Evolutionary conservation across 2,113 vertebrate genomes (phyloP).

Genomic region (Grammomys surdaster): DNA sequence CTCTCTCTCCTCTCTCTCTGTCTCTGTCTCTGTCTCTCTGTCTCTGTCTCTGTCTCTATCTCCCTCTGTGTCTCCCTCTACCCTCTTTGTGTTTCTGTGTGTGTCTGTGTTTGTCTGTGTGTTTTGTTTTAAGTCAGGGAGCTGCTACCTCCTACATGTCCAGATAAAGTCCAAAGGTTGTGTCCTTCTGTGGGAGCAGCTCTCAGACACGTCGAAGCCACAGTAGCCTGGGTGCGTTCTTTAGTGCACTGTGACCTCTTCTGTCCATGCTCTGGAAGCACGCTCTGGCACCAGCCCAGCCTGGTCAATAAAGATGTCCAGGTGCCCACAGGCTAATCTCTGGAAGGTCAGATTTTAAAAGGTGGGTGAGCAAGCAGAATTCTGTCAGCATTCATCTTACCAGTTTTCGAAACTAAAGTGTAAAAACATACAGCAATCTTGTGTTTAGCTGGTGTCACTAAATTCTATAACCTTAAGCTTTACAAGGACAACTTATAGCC

Average conservation of each 20-base stretch:
- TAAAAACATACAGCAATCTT: conserved; percentile 80
- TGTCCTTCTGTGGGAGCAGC: conserved; percentile 70
- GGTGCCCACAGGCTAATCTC: conserved; percentile 83
- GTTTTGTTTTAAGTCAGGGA: conserved; percentile 63
- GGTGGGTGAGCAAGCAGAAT: conserved; percentile 80
- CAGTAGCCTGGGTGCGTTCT: conserved; percentile 34
- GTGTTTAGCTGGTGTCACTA: conserved; percentile 60
- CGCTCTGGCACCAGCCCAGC: conserved; percentile 74
- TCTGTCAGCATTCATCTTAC: conserved; percentile 79
- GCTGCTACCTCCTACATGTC: conserved; percentile 63
- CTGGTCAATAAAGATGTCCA: conserved; percentile 85
- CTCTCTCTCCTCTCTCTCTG: neutral
- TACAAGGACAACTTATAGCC: conserved; percentile 39
- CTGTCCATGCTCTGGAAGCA: conserved; percentile 67
- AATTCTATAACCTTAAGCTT: conserved; percentile 58
- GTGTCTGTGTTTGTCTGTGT: neutral
- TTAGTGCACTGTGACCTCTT: conserved; percentile 58
- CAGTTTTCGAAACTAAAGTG: conserved; percentile 76
- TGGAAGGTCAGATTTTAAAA: conserved; percentile 83
- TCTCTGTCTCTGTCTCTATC: too few relatives aligned
- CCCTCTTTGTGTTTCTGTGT: neutral
- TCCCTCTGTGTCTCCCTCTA: too few relatives aligned
- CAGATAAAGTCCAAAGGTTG: conserved; percentile 81
- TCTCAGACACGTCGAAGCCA: conserved; percentile 56
- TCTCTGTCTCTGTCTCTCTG: too few relatives aligned